These are phyloP conservation scores for Paramuricea clavata DNA, from an alignment of 92 coral and sea anemone genomes.

Conservation along the genomic window DNA sequence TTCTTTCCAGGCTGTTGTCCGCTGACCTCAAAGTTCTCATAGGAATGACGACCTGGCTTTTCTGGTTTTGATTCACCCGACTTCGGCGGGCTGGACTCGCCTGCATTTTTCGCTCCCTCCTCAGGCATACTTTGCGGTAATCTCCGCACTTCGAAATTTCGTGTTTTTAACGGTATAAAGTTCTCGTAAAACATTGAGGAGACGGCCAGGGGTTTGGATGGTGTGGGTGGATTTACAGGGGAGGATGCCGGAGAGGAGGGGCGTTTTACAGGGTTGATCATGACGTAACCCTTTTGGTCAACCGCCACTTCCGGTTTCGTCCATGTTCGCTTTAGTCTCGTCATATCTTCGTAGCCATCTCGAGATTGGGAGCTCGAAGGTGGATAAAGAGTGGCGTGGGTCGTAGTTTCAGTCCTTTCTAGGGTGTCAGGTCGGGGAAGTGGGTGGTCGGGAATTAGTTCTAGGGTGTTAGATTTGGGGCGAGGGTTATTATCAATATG, in stretches of 20 bases:
- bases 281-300: conserved; percentile 44
- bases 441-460: conserved; percentile 33
- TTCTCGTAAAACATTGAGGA: conserved; percentile 39
- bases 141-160: conserved; percentile 36
- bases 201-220: conserved; percentile 41
- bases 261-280: conserved; percentile 46
- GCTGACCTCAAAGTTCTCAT: conserved; percentile 20
- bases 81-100: conserved; percentile 19
- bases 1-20: background rate
- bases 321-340: conserved; percentile 9
- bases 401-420: background rate
- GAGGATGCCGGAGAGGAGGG: conserved; percentile 51
- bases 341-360: conserved; percentile 37
- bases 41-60: conserved; percentile 34
- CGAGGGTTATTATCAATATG: background rate
- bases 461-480: conserved; percentile 26
- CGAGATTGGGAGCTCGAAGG: conserved; percentile 2
- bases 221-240: conserved; percentile 3
- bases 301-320: conserved; percentile 7
- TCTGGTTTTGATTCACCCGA: conserved; percentile 39
- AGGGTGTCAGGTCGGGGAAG: background rate
- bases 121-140: conserved; percentile 18
- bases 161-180: conserved; percentile 37
- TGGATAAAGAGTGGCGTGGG: background rate
- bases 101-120: conserved; percentile 41